Evolutionary conservation across 2,888 invertebrate species (phyloP).

Genomic region (Geotrupes spiniger): DNA sequence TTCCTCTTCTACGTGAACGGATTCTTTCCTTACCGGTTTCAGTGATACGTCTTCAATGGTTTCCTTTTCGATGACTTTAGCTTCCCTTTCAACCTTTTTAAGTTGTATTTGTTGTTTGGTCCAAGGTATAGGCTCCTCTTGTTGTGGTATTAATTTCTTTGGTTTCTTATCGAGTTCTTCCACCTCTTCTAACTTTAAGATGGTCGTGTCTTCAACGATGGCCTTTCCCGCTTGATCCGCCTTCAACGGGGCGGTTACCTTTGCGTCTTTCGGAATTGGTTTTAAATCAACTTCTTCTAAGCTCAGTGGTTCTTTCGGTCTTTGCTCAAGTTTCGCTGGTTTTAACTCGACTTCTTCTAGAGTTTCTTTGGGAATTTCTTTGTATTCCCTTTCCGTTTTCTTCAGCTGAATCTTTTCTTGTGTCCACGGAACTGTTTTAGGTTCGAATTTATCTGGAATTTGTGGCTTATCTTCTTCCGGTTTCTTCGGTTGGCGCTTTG

Average conservation of each 20-base stretch:
- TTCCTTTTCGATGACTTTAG: constrained; percentile 36
- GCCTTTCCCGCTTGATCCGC: constrained; percentile 33
- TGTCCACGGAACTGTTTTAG: constrained; percentile 57
- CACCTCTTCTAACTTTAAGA: constrained; percentile 9
- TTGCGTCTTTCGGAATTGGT: constrained; percentile 5
- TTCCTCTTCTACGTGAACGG: constrained; percentile 21
- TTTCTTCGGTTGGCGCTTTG: constrained; percentile 23
- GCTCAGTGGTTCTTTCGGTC: constrained; percentile 16
- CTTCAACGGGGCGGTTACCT: constrained; percentile 15
- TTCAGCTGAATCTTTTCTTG: constrained; percentile 61
- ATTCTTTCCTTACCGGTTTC: constrained; percentile 28
- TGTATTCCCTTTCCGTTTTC: constrained; percentile 40
- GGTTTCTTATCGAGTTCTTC: constrained; percentile 31
- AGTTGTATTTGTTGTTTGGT: constrained; percentile 47
- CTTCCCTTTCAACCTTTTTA: constrained; percentile 54
- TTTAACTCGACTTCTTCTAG: constrained; percentile 51
- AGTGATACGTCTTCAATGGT: constrained; percentile 32
- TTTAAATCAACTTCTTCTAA: constrained; percentile 15
- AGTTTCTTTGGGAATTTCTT: constrained; percentile 51
- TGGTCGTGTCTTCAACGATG: constrained; percentile 14
- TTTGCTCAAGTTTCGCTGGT: constrained; percentile 51
- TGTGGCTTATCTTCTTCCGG: constrained; percentile 4
- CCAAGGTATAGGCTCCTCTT: constrained; percentile 34
- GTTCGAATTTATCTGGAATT: constrained; percentile 29
- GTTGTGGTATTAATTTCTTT: constrained; percentile 24